Evolutionary conservation across 2,888 invertebrate species (phyloP).

Genomic region (Cryptocephalus moraei): DNA sequence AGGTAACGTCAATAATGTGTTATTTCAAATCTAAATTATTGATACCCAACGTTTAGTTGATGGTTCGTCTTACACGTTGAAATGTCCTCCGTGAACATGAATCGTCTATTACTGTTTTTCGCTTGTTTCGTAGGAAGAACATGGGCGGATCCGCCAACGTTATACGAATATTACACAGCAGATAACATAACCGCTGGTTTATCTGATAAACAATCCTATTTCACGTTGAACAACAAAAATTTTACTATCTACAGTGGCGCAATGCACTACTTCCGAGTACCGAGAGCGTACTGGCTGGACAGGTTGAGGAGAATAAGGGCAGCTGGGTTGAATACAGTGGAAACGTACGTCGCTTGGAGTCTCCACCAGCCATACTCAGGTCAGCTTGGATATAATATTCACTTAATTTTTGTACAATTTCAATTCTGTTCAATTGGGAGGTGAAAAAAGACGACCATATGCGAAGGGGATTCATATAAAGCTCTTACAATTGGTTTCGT

Average conservation of each 20-base stretch:
- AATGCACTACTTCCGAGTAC: conserved; percentile 79
- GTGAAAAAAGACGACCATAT: too few species aligned
- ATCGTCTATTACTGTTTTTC: too few species aligned
- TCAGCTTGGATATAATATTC: background rate
- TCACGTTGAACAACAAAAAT: conserved; percentile 36
- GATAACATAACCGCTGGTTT: conserved; percentile 30
- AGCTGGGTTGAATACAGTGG: conserved; percentile 77
- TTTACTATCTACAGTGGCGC: conserved; percentile 43
- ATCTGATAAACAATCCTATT: conserved; percentile 26
- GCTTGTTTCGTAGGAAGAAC: too few species aligned
- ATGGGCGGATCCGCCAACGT: conserved; percentile 4
- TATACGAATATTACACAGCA: conserved; percentile 38
- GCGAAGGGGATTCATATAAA: too few species aligned
- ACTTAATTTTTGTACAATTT: too few species aligned
- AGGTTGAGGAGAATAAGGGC: conserved; percentile 65
- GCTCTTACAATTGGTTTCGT: too few species aligned
- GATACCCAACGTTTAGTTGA: too few species aligned
- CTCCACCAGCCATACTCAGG: conserved; percentile 62
- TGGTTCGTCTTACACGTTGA: too few species aligned
- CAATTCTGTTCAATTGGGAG: too few species aligned
- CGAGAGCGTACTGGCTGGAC: conserved; percentile 68
- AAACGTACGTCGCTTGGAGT: conserved; percentile 83
- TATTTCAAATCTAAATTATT: too few species aligned
- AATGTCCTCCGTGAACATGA: too few species aligned
- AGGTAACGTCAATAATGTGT: too few species aligned